Evolutionary conservation across 1,140 invertebrate species (phyloP).

Genomic region (Drosophila nigrodunni): DNA sequence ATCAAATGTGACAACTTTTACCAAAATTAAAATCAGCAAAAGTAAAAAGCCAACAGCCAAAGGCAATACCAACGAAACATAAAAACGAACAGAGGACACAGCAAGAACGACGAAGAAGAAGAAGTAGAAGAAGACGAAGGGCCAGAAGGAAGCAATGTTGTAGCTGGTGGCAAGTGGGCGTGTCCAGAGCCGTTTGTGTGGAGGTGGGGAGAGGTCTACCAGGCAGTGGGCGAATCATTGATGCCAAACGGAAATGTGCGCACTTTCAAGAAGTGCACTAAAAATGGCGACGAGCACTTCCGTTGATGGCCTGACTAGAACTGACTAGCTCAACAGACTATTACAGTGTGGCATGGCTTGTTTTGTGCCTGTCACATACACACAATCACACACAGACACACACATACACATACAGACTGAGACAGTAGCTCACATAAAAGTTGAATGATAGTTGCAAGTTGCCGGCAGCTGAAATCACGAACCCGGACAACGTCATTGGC

Average conservation of each 20-base stretch:
- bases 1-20: conserved; percentile 83
- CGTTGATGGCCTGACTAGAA: conserved; percentile 63
- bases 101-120: not conserved
- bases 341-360: conserved; percentile 19
- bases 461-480: conserved; percentile 62
- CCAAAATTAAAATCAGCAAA: conserved; percentile 80
- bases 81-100: conserved; percentile 22
- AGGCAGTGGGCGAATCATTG: conserved; percentile 67
- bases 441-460: conserved; percentile 71
- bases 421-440: conserved; percentile 59
- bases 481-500: conserved; percentile 23
- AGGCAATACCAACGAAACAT: conserved; percentile 30
- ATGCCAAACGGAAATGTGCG: conserved; percentile 82
- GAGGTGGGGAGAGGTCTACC: too few relatives aligned
- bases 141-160: not conserved
- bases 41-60: conserved; percentile 59
- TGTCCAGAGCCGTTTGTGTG: conserved; percentile 9
- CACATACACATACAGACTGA: conserved; percentile 4
- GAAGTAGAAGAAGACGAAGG: not conserved
- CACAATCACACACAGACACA: conserved; percentile 20
- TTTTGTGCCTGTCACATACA: conserved; percentile 15
- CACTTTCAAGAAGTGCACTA: conserved; percentile 82
- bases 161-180: not conserved
- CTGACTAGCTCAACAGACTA: conserved; percentile 27
- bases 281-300: conserved; percentile 83